phyloP scores from a whole-genome alignment of 2,797 vertebrate genomes.

The Momotus momota region DNA sequence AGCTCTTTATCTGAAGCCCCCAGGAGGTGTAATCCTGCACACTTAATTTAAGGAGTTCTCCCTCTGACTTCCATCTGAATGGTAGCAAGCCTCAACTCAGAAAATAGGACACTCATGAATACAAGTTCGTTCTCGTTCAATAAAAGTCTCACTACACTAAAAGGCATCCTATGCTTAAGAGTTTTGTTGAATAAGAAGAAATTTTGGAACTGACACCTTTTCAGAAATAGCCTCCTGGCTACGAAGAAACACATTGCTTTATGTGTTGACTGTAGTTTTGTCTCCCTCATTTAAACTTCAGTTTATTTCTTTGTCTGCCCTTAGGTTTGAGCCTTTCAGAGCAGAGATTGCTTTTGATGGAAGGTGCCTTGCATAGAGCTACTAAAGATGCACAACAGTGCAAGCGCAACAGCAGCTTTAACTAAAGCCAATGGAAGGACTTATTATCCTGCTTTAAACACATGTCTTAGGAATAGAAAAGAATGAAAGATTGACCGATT shows the following conservation, averaged over 20 bases:
- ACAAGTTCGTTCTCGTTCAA: background rate
- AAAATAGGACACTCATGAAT: background rate
- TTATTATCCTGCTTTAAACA: background rate
- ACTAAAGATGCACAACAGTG: background rate
- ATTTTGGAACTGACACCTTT: slow-evolving; percentile 4
- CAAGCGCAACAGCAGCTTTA: background rate
- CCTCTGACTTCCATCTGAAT: background rate
- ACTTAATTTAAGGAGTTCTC: background rate
- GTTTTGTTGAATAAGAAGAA: background rate
- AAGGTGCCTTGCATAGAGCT: background rate
- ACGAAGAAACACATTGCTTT: slow-evolving; percentile 12
- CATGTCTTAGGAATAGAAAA: background rate
- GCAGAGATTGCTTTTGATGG: background rate
- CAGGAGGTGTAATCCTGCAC: background rate
- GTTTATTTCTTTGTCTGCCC: slow-evolving; percentile 37
- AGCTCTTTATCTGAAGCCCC: background rate
- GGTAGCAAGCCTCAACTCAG: background rate
- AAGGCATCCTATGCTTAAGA: background rate
- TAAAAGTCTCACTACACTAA: background rate
- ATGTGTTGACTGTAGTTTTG: background rate
- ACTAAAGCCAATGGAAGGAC: background rate
- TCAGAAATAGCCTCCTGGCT: slow-evolving; percentile 6
- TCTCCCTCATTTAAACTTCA: slow-evolving; percentile 10
- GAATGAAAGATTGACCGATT: background rate
- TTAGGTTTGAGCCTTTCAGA: slow-evolving; percentile 18